Conservation (phyloP, 2,113 vertebrate genomes). For the Sceloporus undulatus region DNA sequence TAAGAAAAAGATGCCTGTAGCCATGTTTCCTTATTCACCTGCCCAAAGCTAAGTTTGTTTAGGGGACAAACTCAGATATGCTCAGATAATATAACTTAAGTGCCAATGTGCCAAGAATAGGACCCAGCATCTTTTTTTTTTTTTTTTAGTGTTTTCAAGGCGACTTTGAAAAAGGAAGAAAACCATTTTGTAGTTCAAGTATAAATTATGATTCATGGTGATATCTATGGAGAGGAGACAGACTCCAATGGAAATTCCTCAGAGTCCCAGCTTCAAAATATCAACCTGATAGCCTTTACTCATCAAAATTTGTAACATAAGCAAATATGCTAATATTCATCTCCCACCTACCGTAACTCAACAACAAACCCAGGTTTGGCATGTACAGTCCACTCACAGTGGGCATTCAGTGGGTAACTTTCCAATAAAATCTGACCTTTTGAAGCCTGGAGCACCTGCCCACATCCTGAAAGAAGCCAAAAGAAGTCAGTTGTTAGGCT, state of each 20-base stretch:
- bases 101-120: neutral
- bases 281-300: constrained; percentile 1
- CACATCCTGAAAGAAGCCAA: constrained; percentile 84
- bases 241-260: neutral
- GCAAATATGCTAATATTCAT: constrained; percentile 18
- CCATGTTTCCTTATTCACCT: neutral
- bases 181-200: neutral
- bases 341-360: constrained; percentile 86
- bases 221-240: neutral
- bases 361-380: constrained; percentile 89
- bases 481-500: neutral
- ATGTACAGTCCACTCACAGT: constrained; percentile 94
- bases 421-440: constrained; percentile 94
- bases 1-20: neutral
- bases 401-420: constrained; percentile 94
- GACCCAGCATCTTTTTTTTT: neutral
- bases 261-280: neutral
- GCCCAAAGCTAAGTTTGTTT: neutral
- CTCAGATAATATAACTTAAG: neutral
- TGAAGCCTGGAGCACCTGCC: constrained; percentile 86
- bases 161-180: neutral
- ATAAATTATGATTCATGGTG: neutral
- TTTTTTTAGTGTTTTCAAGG: neutral
- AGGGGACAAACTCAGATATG: neutral
- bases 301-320: neutral